Evolutionary conservation across 1,140 invertebrate species (phyloP), one percentile per base, ranked within the genome.

Genomic region (Centruroides vittatus): DNA sequence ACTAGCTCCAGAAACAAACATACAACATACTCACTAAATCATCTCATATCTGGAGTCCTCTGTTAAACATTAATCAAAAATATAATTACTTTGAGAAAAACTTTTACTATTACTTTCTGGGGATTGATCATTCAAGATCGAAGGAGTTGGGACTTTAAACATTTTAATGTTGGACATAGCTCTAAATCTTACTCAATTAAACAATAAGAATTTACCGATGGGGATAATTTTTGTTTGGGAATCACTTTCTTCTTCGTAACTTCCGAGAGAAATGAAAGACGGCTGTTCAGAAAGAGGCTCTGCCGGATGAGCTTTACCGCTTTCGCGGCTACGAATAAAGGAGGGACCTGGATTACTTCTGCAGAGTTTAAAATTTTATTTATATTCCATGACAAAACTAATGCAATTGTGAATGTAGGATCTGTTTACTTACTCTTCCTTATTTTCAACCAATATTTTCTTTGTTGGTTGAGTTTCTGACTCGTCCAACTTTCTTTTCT

Each of bases 281-380:
- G 60, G 60, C n/a, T 61, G 60, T 23, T 61, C 55, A 9, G 55
- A 50, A 36, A 61, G 36, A 6, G 55, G 60, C 10, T 57, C 55
- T 57, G 36, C 47, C 50, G 56, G 7, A 58, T 23, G 9, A 49
- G 11, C 48, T 23, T 23, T 23, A 49, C 8, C 35, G 35, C 7
- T 41, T 35, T 35, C 34, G 53, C 23, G 6, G 9, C 4, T 50
- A 34, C 34, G 3, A 5, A 34, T 11, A 35, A 35, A 9, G 53
- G 3, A 46, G 23, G 6, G n/a, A 46, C 10, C 35, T 8, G 50
- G 12, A 10, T 50, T 47, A 34, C 11, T 13, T 35, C 11, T 12
- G 5, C 5, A 36, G 50, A 35, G 47, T 35, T 53, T 53, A 61
- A n/a, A 57, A 61, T 61, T 23, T 50, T 57, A 12, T 41, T 47